phyloP scores from a whole-genome alignment of 2,113 vertebrate species.

The Oxygymnocypris stewartii region DNA sequence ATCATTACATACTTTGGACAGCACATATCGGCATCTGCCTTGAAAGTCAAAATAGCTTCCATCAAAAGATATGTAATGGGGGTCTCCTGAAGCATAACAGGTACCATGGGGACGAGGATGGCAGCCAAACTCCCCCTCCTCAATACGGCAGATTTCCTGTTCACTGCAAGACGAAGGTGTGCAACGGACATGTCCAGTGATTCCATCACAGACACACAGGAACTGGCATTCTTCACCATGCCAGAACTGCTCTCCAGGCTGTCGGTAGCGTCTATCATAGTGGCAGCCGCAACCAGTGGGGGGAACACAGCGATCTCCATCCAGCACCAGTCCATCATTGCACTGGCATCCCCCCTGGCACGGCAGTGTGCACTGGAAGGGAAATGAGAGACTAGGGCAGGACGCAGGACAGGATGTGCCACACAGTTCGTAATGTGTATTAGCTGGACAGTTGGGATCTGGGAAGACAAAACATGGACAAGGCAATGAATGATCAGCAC shows the following conservation, averaged over 20 bases:
- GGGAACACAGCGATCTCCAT: conserved; percentile 65
- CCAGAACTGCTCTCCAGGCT: conserved; percentile 62
- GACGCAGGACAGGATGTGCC: conserved; percentile 66
- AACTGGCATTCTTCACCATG: conserved; percentile 53
- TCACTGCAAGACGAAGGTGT: conserved; percentile 42
- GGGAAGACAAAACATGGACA: not conserved
- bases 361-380: conserved; percentile 60
- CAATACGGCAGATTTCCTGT: conserved; percentile 62
- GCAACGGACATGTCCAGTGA: conserved; percentile 17
- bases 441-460: conserved; percentile 64
- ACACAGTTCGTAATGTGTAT: conserved; percentile 71
- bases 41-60: conserved; percentile 60
- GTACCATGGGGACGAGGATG: conserved; percentile 54
- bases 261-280: conserved; percentile 62
- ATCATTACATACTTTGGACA: conserved; percentile 57
- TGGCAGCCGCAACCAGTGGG: conserved; percentile 70
- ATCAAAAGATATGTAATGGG: conserved; percentile 70
- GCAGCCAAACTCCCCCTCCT: conserved; percentile 62
- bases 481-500: not conserved
- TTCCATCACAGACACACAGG: conserved; percentile 55
- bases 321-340: conserved; percentile 64
- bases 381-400: conserved; percentile 70
- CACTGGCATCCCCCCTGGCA: conserved; percentile 75
- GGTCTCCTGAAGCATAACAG: conserved; percentile 67
- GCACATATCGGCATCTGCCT: conserved; percentile 65